Conservation (phyloP, 1,140 invertebrate species). For the Triops cancriformis region DNA sequence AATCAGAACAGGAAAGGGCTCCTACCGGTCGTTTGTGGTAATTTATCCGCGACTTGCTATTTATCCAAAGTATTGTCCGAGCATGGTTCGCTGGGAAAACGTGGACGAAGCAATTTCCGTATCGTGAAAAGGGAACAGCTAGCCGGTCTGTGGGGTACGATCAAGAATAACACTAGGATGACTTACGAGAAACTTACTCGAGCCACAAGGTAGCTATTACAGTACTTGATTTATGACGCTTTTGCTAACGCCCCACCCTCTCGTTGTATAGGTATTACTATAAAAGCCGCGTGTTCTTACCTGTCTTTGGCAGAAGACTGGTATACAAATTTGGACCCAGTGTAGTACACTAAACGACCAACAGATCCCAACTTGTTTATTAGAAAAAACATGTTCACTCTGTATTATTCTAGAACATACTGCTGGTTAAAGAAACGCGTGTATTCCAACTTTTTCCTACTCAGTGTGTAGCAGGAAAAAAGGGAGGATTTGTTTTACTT, state of each 20-base stretch:
- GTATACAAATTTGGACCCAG: slow-evolving; percentile 80
- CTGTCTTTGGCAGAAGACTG: slow-evolving; percentile 67
- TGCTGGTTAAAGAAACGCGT: too few relatives aligned
- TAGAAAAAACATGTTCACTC: too few relatives aligned
- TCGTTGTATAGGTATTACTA: slow-evolving; percentile 65
- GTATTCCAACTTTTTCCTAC: too few relatives aligned
- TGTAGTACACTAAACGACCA: slow-evolving; percentile 61
- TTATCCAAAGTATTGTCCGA: slow-evolving; percentile 65
- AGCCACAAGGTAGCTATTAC: slow-evolving; percentile 66
- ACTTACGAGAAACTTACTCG: slow-evolving; percentile 88
- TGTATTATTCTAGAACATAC: too few relatives aligned
- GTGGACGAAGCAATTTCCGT: slow-evolving; percentile 70
- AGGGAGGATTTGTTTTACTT: too few relatives aligned
- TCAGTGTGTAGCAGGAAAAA: too few relatives aligned
- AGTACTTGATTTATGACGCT: slow-evolving; percentile 11
- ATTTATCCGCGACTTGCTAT: slow-evolving; percentile 68
- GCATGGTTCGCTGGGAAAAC: slow-evolving; percentile 79
- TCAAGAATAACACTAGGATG: slow-evolving; percentile 82
- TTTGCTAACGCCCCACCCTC: slow-evolving; percentile 15
- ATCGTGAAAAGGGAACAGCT: slow-evolving; percentile 82
- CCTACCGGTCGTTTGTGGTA: slow-evolving; percentile 65
- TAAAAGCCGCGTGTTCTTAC: slow-evolving; percentile 66
- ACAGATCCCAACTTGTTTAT: slow-evolving; percentile 62
- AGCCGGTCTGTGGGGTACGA: slow-evolving; percentile 75
- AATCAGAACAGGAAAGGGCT: too few relatives aligned